Evolutionary conservation across 53 echinoderm and acorn worm species (phyloP).

Genomic region (Henricia sp.): DNA sequence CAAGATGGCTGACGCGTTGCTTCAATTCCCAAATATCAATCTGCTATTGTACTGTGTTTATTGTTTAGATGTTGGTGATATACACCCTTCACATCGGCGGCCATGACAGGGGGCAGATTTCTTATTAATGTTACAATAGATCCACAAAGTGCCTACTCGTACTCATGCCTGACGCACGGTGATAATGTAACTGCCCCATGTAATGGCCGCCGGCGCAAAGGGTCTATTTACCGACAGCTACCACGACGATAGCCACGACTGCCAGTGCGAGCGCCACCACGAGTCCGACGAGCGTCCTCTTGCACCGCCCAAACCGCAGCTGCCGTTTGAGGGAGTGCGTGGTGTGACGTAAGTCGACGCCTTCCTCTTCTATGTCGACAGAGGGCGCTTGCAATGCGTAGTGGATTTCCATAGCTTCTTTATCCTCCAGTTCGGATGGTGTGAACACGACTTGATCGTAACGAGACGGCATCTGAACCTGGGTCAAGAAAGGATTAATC

Average conservation of each 20-base stretch:
- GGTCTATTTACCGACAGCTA: slow-evolving; percentile 40
- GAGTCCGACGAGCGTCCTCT: slow-evolving; percentile 9
- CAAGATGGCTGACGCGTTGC: no score
- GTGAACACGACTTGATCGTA: slow-evolving; percentile 28
- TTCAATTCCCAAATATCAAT: no score
- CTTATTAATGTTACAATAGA: neutral
- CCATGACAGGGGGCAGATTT: neutral
- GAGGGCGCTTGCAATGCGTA: neutral
- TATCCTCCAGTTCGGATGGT: neutral
- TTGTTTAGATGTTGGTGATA: neutral
- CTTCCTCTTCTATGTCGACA: neutral
- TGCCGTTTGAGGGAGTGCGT: slow-evolving; percentile 55
- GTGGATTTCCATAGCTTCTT: slow-evolving; percentile 2
- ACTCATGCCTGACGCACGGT: neutral
- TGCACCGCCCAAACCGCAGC: slow-evolving; percentile 44
- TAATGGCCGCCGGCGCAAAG: no score
- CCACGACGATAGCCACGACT: neutral
- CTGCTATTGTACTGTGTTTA: no score
- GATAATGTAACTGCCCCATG: no score
- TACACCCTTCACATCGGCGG: neutral
- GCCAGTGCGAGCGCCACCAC: slow-evolving; percentile 36
- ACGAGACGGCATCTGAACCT: slow-evolving; percentile 24
- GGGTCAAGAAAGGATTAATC: neutral
- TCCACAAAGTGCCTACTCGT: neutral
- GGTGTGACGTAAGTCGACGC: slow-evolving; percentile 34